phyloP scores from a whole-genome alignment of 2,113 vertebrate genomes.

The Pristiophorus japonicus region DNA sequence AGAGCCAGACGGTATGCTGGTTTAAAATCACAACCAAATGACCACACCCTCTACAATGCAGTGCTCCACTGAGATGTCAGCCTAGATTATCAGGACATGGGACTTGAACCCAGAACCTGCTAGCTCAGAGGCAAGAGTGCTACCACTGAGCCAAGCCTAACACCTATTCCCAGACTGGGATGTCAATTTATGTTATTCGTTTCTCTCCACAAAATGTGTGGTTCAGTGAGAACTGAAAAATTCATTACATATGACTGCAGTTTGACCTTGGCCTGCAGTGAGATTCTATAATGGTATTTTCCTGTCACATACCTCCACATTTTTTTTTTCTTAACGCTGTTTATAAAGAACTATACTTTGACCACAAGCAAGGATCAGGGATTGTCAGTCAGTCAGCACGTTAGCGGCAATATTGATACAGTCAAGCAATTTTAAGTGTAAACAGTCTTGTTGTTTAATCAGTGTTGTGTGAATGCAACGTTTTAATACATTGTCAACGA shows the following conservation, averaged over 20 bases:
- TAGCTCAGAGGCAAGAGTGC: neutral
- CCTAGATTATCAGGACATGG: neutral
- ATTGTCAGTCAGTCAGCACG: constrained; percentile 13
- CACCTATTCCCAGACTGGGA: constrained; percentile 3
- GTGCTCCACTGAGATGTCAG: neutral
- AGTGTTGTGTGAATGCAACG: neutral
- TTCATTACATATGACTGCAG: neutral
- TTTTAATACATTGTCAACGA: neutral
- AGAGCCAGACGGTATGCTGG: neutral
- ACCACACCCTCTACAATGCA: neutral
- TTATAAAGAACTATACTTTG: neutral
- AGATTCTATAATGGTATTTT: neutral
- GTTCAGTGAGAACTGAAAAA: constrained; percentile 12
- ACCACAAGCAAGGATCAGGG: neutral
- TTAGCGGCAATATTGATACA: neutral
- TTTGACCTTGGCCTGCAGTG: constrained; percentile 7
- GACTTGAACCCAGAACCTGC: neutral
- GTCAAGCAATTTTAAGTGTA: neutral
- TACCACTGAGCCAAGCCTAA: neutral
- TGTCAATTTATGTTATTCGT: constrained; percentile 31
- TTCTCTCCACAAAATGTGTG: constrained; percentile 1
- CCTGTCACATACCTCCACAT: neutral
- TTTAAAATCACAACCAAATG: neutral
- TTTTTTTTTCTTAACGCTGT: neutral
- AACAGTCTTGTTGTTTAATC: neutral